Evolutionary conservation across 2,113 vertebrate genomes (phyloP), one percentile per base, ranked within the genome.

Genomic region (Notechis scutatus): DNA sequence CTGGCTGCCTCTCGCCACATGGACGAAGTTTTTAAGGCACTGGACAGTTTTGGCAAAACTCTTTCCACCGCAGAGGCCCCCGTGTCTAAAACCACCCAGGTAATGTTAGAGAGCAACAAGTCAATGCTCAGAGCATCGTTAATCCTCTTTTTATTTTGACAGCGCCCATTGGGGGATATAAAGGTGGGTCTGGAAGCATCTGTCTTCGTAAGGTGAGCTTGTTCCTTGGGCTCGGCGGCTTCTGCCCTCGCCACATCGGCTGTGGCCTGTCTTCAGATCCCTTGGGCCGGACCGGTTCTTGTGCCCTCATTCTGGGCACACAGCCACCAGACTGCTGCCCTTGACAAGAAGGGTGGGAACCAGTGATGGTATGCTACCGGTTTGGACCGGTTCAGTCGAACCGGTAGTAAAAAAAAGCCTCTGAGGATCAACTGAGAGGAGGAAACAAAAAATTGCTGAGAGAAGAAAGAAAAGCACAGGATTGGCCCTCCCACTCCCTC

Each of bases 1-100:
- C 11, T 93, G 55, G 88, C 54, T 26, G 92, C 92, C 5, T 34
- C 88, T 34, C 92, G 88, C 11, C 92, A 93, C 42, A 88, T 85
- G 2, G 42, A 85, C 11, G 92, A 93, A 11, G 92, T 90, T 34
- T 61, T 93, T 9, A 85, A 85, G 15, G 69, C 34, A 0, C 42
- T 93, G 42, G 92, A 93, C 23, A 54, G 24, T 23, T 93, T 90
- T 14, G 57, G 69, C 64, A 90, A 57, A 42, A 81, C 2, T 9
- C 24, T 47, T 59, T 56, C 52, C 52, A 85, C 18, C 11, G 1
- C n/a, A 11, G 88, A 90, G 52, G 20, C 1, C 1, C 23, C 29
- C 57, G 21, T 15, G 23, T 24, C 29, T 26, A 69, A 29, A 23
- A 11, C 4, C 11, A 59, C 12, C 39, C 92, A 90, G 92, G 92